These are phyloP conservation scores for Lasioglossum baleicum DNA, from an alignment of 1,140 invertebrate species.

Conservation along the genomic window DNA sequence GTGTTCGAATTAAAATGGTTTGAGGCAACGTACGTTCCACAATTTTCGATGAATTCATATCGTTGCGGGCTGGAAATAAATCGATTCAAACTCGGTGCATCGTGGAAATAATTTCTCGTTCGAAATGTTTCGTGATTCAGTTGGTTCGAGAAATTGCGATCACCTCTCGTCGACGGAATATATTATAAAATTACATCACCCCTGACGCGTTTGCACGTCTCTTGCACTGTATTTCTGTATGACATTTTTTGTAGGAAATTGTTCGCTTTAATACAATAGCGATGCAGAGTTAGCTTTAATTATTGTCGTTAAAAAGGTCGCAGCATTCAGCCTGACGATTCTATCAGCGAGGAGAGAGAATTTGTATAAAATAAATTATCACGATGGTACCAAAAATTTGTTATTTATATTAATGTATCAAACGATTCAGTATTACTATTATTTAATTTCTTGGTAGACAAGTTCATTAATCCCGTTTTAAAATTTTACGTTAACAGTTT, in stretches of 20 bases:
- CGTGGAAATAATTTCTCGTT: not conserved
- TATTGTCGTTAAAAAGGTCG: not conserved
- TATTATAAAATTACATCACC: slow-evolving; percentile 2
- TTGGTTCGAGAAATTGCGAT: not conserved
- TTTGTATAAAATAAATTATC: too few relatives aligned
- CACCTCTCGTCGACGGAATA: not conserved
- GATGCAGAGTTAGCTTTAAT: not conserved
- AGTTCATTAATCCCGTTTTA: too few relatives aligned
- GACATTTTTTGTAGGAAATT: not conserved
- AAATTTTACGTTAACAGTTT: too few relatives aligned
- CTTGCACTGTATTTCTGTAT: not conserved
- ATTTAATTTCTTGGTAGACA: not conserved
- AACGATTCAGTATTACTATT: too few relatives aligned
- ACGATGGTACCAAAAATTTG: too few relatives aligned
- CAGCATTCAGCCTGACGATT: not conserved
- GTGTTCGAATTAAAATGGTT: not conserved
- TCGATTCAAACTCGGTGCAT: not conserved
- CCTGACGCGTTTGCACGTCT: not conserved
- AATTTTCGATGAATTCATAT: not conserved
- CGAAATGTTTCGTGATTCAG: not conserved
- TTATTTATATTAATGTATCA: too few relatives aligned
- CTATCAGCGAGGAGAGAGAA: too few relatives aligned
- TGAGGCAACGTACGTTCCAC: not conserved
- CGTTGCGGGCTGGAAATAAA: not conserved
- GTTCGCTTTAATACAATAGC: not conserved